Evolutionary conservation across 2,113 vertebrate genomes (phyloP), one percentile per base, ranked within the genome.

Genomic region (Morone chrysops): DNA sequence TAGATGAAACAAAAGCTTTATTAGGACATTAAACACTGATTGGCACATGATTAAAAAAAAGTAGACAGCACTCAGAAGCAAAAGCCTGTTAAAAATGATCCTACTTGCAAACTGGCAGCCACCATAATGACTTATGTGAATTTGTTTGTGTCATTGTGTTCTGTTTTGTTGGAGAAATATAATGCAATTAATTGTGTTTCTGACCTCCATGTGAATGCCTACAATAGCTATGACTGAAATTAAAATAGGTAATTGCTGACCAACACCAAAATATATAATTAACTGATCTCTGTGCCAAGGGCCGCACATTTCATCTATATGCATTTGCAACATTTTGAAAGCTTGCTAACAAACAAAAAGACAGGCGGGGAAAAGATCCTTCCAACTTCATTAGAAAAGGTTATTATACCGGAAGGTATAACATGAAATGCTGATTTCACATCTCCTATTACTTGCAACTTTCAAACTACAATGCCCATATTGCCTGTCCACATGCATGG

Each of bases 1-100:
- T 1, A 31, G 47, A 76, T 57, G 59, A 80, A 82, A 74, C 67
- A 80, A 68, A 75, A 66, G 73, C 71, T 83, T 75, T 60, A 78
- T 83, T 50, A 70, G 47, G 25, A 73, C 54, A 77, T 80, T 68
- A 80, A 14, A 72, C 45, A 6, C 60, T 77, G 70, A 66, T 40
- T 69, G 36, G 70, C 25, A 36, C 43, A 57, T 41, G 59, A 74
- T 86, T 68, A 68, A 51, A 85, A 75, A 31, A 87, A 78, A 45
- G 11, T 14, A 43, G 41, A 53, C 14, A 60, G 50, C 72, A 43
- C 25, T 47, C 54, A 17, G 36, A 47, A 60, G 45, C 69, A 17
- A 25, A 47, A 60, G 45, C 69, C 62, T 12, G 43, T 68, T 75
- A 50, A 50, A 68, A 48, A 48, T 48, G 40, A 60, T 36, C 20